These are phyloP conservation scores for Procapra przewalskii DNA, from an alignment of 2,113 vertebrate genomes.

Conservation along the genomic window DNA sequence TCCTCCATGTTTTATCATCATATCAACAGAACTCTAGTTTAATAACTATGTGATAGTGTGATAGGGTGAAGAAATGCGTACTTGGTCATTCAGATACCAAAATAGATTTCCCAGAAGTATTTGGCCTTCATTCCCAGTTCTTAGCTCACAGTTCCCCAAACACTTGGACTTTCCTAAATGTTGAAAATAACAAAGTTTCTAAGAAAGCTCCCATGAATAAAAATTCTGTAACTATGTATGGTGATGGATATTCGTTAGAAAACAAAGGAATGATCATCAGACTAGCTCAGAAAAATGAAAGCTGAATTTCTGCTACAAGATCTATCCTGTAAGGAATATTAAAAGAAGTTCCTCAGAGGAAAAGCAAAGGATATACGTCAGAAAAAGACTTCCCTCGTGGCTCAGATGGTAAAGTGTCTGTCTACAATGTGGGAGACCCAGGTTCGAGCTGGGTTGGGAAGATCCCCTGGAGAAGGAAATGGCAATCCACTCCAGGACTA, in stretches of 20 bases:
- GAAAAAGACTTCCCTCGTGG: neutral
- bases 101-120: neutral
- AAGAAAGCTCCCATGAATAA: neutral
- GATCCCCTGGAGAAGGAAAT: too few relatives aligned
- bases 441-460: too few relatives aligned
- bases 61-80: neutral
- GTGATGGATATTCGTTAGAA: neutral
- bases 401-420: too few relatives aligned
- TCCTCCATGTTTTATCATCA: neutral
- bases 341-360: neutral
- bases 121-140: neutral
- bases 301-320: neutral
- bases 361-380: neutral
- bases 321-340: neutral
- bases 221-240: neutral
- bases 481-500: too few relatives aligned
- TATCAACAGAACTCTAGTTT: neutral
- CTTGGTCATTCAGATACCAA: neutral
- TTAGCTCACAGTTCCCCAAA: neutral
- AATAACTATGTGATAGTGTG: neutral
- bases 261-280: neutral
- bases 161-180: neutral
- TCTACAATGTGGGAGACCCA: too few relatives aligned
- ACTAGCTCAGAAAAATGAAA: neutral
- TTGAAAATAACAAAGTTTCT: neutral